Evolutionary conservation across 2,113 vertebrate genomes (phyloP), one percentile per base, ranked within the genome.

Genomic region (Indicator maculatus): DNA sequence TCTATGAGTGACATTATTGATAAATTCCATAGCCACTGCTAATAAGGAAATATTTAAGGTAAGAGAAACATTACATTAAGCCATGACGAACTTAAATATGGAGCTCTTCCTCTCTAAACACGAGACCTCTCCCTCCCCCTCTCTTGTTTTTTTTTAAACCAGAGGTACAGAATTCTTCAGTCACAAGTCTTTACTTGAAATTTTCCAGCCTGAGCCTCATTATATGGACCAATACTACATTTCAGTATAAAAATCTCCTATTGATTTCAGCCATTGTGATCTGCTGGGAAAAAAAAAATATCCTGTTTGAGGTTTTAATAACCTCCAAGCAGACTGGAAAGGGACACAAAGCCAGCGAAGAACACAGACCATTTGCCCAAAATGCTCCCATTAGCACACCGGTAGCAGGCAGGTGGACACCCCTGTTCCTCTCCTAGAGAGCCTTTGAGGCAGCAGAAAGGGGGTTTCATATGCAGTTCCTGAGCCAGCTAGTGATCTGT

Each of bases 341-440:
- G 61, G 65, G 61, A 44, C 19, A 36, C 2, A 4, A 67, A 75
- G 47, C 19, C 21, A 11, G 27, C 12, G 81, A 23, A 47, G 76
- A 76, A 11, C 66, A 33, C 9, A 59, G 50, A 66, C 45, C 8
- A 0, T 44, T 50, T 74, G 11, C 86, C 41, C 83, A 8, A 60
- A 88, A 47, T 14, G 56, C 28, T 77, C 18, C 92, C 63, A 21
- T 39, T 63, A 65, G 33, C 1, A 6, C 27, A 8, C 15, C 41
- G 0, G 0, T 15, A 31, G 7, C 3, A 3, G 65, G 70, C 1
- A 0, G 47, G 23, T 2, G 53, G 58, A 7, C 58, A 60, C 59
- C 52, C 31, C 9, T 11, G 7, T 41, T 36, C 39, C 83, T 38
- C 13, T 4, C 64, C 8, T 1, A 5, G 31, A 52, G 7, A 0